Conservation (phyloP, 2,113 vertebrate genomes). For the Agelaius phoeniceus region DNA sequence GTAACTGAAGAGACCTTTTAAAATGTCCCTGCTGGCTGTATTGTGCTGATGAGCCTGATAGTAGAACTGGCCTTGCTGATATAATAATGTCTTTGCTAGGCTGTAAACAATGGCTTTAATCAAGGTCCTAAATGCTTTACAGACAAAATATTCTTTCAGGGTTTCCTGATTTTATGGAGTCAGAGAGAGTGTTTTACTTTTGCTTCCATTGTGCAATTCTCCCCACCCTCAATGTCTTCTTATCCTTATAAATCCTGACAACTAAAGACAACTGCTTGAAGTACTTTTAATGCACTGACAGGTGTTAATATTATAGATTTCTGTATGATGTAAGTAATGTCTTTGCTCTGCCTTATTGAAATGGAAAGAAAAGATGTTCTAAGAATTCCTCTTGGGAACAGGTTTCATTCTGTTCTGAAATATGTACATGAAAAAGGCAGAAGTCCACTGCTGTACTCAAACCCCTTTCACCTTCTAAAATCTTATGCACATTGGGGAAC, state of each 20-base stretch:
- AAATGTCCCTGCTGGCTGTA: conserved; percentile 11
- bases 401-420: not conserved
- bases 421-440: not conserved
- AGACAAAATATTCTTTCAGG: conserved; percentile 42
- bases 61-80: conserved; percentile 40
- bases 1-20: conserved; percentile 40
- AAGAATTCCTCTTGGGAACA: not conserved
- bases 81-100: not conserved
- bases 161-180: conserved; percentile 54
- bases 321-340: not conserved
- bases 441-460: not conserved
- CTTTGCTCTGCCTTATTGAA: not conserved
- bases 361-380: not conserved
- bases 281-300: conserved; percentile 6
- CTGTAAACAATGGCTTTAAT: conserved; percentile 62
- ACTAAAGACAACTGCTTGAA: conserved; percentile 8
- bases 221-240: not conserved
- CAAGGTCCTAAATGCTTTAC: conserved; percentile 49
- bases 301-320: conserved; percentile 23
- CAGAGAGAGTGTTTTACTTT: not conserved
- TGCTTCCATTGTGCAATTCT: not conserved
- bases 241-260: conserved; percentile 25
- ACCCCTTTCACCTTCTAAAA: not conserved
- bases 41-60: conserved; percentile 15
- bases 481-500: not conserved